Percentiles rank a stretch among this genome's conserved stretches.
Evolutionary conservation across 2,888 invertebrate species (phyloP).

Genomic region (Ichneumon xanthorius): DNA sequence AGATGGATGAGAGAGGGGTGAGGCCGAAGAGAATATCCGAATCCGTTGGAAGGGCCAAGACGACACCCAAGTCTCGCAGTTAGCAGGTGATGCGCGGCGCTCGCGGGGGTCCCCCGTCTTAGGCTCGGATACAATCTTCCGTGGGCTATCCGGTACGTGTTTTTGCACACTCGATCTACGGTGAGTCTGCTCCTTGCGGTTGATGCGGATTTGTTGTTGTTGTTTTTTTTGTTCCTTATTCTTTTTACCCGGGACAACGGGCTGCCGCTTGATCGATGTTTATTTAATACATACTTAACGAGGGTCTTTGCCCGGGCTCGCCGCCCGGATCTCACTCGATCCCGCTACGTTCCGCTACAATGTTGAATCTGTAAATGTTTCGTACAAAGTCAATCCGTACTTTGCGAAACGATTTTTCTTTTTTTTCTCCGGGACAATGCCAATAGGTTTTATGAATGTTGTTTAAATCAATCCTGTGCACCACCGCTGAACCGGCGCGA

Average conservation of each 20-base stretch:
- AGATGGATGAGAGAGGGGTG: conserved; percentile 56
- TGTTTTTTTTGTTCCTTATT: conserved; percentile 4
- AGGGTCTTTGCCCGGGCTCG: conserved; percentile 66
- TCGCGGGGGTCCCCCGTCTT: background rate
- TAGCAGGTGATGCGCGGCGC: conserved; percentile 43
- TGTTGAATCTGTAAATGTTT: background rate
- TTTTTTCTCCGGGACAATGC: background rate
- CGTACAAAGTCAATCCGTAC: background rate
- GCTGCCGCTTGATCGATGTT: conserved; percentile 64
- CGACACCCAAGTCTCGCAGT: conserved; percentile 47
- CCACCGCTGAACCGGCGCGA: background rate
- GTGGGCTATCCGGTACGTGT: background rate
- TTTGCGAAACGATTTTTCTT: background rate
- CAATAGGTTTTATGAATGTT: background rate
- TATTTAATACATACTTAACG: conserved; percentile 65
- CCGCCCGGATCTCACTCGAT: conserved; percentile 63
- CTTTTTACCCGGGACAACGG: background rate
- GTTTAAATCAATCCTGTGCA: background rate
- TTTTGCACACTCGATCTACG: background rate
- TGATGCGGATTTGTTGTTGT: background rate
- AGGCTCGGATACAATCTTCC: background rate
- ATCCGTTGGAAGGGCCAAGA: conserved; percentile 47
- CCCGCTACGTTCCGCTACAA: conserved; percentile 16
- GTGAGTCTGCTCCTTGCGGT: background rate
- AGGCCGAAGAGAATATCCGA: conserved; percentile 44